phyloP scores from a whole-genome alignment of 2,888 invertebrate genomes.

The Tipula confusa region DNA sequence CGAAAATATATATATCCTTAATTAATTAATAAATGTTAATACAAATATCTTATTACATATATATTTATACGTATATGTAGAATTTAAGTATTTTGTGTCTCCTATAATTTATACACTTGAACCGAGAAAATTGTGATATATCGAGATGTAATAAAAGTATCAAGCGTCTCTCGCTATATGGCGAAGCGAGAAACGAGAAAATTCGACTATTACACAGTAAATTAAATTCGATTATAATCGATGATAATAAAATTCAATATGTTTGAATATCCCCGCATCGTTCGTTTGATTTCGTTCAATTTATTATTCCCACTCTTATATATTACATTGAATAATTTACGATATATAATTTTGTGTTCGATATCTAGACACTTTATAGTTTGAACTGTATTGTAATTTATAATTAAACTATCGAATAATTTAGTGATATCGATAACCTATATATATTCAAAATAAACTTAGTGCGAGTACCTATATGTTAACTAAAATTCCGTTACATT shows the following conservation, averaged over 20 bases:
- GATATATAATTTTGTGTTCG: background rate
- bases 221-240: background rate
- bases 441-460: background rate
- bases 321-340: background rate
- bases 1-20: background rate
- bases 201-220: background rate
- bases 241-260: background rate
- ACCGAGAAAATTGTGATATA: background rate
- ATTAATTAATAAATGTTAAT: slow-evolving; percentile 9
- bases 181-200: too few species aligned
- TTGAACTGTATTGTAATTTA: background rate
- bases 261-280: background rate
- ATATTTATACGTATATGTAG: background rate
- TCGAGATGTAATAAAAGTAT: background rate
- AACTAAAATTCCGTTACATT: background rate
- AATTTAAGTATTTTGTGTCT: background rate
- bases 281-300: background rate
- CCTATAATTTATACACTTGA: background rate
- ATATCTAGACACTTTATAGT: background rate
- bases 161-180: background rate
- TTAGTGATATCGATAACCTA: background rate
- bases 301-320: background rate
- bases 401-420: background rate
- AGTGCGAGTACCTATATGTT: background rate
- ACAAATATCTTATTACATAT: background rate